Percentiles rank a stretch among this genome's conserved stretches.
phyloP scores from a whole-genome alignment of 2,888 invertebrate genomes.

The Yponomeuta cagnagella region DNA sequence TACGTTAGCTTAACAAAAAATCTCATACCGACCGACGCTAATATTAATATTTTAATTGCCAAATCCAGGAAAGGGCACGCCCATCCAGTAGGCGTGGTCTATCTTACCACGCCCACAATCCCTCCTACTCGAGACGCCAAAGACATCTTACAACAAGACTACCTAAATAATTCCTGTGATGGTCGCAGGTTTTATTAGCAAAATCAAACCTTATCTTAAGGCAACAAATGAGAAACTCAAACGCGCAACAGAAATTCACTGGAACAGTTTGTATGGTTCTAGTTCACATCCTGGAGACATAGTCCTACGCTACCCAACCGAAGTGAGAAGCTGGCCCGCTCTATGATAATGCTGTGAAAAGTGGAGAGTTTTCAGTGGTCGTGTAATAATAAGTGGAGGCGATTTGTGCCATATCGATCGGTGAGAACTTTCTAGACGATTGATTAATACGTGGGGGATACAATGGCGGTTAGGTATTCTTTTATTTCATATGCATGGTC shows the following conservation, averaged over 20 bases:
- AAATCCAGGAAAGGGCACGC: conserved; percentile 53
- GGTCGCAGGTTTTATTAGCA: conserved; percentile 5
- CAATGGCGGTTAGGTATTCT: conserved; percentile 17
- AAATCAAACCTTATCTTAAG: background rate
- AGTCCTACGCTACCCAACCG: conserved; percentile 47
- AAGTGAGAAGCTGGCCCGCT: conserved; percentile 34
- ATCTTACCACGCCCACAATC: conserved; percentile 45
- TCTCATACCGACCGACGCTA: background rate
- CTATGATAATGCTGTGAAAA: conserved; percentile 29
- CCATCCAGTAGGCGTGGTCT: conserved; percentile 53
- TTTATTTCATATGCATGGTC: background rate
- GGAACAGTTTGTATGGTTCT: conserved; percentile 14
- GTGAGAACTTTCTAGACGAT: conserved; percentile 68
- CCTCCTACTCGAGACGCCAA: conserved; percentile 17
- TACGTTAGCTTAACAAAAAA: background rate
- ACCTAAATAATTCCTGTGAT: conserved; percentile 12
- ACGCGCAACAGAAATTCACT: conserved; percentile 28
- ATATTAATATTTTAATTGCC: conserved; percentile 18
- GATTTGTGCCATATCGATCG: conserved; percentile 59
- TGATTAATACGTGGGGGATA: conserved; percentile 46
- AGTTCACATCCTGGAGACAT: conserved; percentile 33
- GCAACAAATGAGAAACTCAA: background rate
- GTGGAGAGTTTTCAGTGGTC: conserved; percentile 28
- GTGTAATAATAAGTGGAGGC: conserved; percentile 39
- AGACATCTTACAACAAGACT: conserved; percentile 20